Conservation (phyloP, 2,113 vertebrate species). For the Cynopterus brachyotis region DNA sequence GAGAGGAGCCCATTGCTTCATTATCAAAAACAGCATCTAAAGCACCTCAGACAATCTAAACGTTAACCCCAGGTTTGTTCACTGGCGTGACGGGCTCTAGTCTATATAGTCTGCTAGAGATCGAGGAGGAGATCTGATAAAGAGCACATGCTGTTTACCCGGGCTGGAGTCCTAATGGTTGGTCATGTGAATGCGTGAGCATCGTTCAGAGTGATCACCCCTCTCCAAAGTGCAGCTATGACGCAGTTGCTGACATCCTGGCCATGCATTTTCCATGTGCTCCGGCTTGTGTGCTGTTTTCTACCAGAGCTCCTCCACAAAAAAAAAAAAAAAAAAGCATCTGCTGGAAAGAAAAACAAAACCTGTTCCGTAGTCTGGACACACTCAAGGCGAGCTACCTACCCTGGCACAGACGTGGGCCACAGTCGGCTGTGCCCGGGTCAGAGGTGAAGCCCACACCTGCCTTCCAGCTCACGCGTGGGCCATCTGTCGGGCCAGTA, state of each 20-base stretch:
- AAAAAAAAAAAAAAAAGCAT: neutral
- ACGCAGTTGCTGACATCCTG: neutral
- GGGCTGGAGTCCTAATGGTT: neutral
- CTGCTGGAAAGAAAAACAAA: neutral
- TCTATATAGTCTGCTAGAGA: rapidly evolving
- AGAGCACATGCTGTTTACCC: neutral
- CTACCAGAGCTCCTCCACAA: neutral
- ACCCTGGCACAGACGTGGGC: neutral
- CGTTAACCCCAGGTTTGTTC: neutral
- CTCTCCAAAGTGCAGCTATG: neutral
- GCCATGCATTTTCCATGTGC: neutral
- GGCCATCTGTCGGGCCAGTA: neutral
- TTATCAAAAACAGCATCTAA: conserved; percentile 2
- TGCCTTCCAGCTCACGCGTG: neutral
- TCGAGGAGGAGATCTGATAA: neutral
- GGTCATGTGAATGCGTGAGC: neutral
- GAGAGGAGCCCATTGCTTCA: neutral
- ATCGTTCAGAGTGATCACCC: neutral
- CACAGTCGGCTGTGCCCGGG: neutral
- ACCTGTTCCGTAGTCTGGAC: neutral
- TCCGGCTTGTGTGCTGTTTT: neutral
- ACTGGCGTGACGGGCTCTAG: neutral
- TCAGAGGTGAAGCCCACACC: neutral
- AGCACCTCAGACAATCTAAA: neutral
- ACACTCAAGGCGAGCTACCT: neutral